Conservation (phyloP, 2,888 invertebrate species). For the Nymphalis polychloros region DNA sequence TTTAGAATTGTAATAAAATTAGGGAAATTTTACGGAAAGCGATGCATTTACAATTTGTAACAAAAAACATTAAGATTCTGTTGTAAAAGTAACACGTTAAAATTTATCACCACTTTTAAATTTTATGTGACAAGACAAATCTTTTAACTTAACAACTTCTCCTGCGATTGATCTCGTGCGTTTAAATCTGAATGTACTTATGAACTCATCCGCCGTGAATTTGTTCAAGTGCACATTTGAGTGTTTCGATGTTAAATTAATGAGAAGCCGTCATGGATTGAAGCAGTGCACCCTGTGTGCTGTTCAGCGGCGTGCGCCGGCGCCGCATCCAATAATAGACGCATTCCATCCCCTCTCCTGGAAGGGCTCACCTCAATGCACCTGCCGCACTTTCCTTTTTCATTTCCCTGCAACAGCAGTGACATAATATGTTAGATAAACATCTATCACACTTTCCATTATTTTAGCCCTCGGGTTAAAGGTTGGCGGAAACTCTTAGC, state of each 20-base stretch:
- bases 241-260: constrained; percentile 39
- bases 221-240: constrained; percentile 31
- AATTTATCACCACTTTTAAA: constrained; percentile 6
- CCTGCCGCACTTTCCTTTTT: constrained; percentile 77
- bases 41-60: neutral
- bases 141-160: constrained; percentile 5
- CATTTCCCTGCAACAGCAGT: constrained; percentile 53
- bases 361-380: constrained; percentile 58
- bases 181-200: constrained; percentile 17
- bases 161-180: neutral
- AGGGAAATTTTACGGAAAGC: neutral
- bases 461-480: constrained; percentile 41
- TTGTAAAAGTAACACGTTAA: neutral
- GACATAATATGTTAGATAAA: constrained; percentile 43
- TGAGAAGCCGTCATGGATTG: constrained; percentile 40
- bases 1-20: constrained; percentile 4
- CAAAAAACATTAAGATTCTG: neutral
- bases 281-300: constrained; percentile 53
- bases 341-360: constrained; percentile 64
- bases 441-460: constrained; percentile 43
- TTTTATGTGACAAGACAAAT: neutral
- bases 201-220: constrained; percentile 27
- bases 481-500: constrained; percentile 37
- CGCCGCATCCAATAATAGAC: constrained; percentile 77
- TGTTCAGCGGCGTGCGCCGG: constrained; percentile 56